Conservation (phyloP, 1,140 invertebrate genomes). For the Drosophila pseudoobscura region DNA sequence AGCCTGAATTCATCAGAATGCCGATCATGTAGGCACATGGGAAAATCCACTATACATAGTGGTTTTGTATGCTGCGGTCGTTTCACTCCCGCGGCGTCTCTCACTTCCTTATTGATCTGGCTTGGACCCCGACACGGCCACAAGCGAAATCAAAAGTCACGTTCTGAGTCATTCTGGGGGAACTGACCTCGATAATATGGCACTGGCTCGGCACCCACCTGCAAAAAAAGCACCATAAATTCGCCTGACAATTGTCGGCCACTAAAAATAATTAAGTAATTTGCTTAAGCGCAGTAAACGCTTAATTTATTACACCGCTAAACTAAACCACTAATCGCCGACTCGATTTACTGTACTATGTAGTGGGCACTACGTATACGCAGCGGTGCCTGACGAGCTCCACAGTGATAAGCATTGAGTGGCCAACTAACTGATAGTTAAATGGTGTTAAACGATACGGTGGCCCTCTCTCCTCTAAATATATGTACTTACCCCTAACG, state of each 20-base stretch:
- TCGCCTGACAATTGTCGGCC: conserved; percentile 5
- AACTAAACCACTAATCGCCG: conserved; percentile 10
- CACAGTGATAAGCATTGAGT: conserved; percentile 26
- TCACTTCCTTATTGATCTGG: conserved; percentile 43
- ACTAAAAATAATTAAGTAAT: conserved; percentile 3
- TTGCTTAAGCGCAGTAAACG: conserved; percentile 9
- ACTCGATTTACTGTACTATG: conserved; percentile 18
- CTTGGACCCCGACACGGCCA: not conserved
- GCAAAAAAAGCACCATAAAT: conserved; percentile 9
- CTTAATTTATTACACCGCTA: conserved; percentile 27
- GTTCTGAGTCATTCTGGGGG: conserved; percentile 35
- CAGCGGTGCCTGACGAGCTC: conserved; percentile 45
- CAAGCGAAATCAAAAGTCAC: conserved; percentile 47
- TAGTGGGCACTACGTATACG: conserved; percentile 45
- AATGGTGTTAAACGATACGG: conserved; percentile 54
- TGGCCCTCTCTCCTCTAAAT: conserved; percentile 2
- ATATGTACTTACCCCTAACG: conserved; percentile 23
- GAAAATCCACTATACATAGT: conserved; percentile 26
- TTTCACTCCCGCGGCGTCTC: too few species aligned
- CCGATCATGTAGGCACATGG: conserved; percentile 26
- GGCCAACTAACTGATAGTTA: conserved; percentile 46
- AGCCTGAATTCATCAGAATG: conserved; percentile 15
- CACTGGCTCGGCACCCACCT: not conserved
- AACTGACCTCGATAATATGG: conserved; percentile 45
- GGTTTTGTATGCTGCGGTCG: conserved; percentile 17